Conservation (phyloP, 2,113 vertebrate species). For the Etheostoma cragini region DNA sequence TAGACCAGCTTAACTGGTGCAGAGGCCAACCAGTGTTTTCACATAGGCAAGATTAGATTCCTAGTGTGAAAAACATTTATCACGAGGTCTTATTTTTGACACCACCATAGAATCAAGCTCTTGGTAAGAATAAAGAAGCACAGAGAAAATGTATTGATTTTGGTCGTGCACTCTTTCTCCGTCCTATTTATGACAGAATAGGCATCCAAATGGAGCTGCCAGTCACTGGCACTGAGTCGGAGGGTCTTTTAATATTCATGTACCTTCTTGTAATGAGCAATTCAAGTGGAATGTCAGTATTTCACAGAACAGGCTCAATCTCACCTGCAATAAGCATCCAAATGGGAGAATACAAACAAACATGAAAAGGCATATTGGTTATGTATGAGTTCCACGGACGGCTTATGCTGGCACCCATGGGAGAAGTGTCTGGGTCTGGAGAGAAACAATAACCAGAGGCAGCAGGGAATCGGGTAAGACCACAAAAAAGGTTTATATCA, state of each 20-base stretch:
- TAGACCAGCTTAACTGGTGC: constrained; percentile 1
- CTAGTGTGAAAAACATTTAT: constrained; percentile 42
- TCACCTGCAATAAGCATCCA: constrained; percentile 55
- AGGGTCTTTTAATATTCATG: constrained; percentile 66
- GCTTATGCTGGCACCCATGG: constrained; percentile 18
- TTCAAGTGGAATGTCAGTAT: constrained; percentile 65
- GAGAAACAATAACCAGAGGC: constrained; percentile 35
- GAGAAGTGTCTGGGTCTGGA: constrained; percentile 31
- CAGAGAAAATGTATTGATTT: constrained; percentile 49
- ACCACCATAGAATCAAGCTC: constrained; percentile 32
- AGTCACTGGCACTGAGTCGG: constrained; percentile 50
- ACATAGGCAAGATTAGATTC: constrained; percentile 28
- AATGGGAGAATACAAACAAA: constrained; percentile 57
- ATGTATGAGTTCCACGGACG: constrained; percentile 26
- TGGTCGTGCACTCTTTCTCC: constrained; percentile 17
- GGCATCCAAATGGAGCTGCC: constrained; percentile 52
- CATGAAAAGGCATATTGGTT: constrained; percentile 56
- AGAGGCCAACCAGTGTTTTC: constrained; percentile 6
- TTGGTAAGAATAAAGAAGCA: constrained; percentile 38
- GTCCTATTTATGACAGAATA: constrained; percentile 40
- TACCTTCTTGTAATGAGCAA: constrained; percentile 54
- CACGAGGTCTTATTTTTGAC: constrained; percentile 30
- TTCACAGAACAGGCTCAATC: constrained; percentile 54
- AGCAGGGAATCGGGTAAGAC: constrained; percentile 1
- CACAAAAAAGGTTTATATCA: constrained; percentile 30